Conservation (phyloP, 2,113 vertebrate genomes). For the Paradoxurus hermaphroditus region DNA sequence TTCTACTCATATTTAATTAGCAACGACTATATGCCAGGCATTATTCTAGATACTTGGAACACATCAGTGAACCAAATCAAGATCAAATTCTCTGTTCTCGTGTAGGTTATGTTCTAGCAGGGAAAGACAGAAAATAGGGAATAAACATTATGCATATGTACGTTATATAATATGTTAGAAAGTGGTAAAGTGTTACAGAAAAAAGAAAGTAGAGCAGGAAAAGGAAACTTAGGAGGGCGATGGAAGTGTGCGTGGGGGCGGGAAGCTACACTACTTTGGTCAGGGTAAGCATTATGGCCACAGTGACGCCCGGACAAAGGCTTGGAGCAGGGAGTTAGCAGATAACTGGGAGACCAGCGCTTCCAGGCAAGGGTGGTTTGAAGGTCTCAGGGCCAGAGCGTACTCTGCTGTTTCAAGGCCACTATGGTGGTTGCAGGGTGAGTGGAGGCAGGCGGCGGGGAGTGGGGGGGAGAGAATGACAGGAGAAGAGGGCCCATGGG, state of each 20-base stretch:
- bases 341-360: background rate
- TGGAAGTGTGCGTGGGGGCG: background rate
- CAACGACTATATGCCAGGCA: background rate
- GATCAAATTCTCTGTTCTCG: background rate
- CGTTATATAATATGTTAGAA: background rate
- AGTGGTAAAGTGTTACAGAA: background rate
- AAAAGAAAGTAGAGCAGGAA: background rate
- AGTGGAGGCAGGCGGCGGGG: too few species aligned
- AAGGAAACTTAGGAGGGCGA: background rate
- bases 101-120: background rate
- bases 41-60: background rate
- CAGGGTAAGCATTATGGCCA: background rate
- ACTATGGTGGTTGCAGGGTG: background rate
- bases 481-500: rapidly evolving
- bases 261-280: too few species aligned
- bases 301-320: rapidly evolving
- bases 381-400: background rate
- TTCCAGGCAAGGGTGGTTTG: background rate
- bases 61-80: background rate
- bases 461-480: too few species aligned
- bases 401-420: too few species aligned
- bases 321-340: background rate
- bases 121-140: background rate
- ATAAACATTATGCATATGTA: background rate
- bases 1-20: background rate